A percentile compares a stretch with the other conserved stretches of the same genome.
phyloP scores from a whole-genome alignment of 2,113 vertebrate species.

The Triplophysa tibetana region DNA sequence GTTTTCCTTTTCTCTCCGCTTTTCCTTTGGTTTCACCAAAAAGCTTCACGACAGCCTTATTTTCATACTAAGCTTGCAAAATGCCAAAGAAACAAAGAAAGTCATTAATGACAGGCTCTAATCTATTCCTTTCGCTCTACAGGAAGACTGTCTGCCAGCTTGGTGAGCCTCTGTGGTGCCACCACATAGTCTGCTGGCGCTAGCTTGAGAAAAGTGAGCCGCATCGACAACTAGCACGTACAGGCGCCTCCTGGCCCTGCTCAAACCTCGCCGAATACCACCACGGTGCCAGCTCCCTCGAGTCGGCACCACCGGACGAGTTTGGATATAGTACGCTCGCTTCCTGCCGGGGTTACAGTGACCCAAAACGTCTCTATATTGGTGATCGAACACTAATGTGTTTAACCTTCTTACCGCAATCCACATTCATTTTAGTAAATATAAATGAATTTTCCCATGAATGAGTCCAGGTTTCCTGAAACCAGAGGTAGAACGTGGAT shows the following conservation, averaged over 20 bases:
- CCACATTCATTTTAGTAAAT: constrained; percentile 2
- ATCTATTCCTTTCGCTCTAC: constrained; percentile 69
- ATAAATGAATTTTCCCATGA: not conserved
- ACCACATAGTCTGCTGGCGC: constrained; percentile 56
- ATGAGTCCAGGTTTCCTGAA: not conserved
- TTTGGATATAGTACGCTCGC: not conserved
- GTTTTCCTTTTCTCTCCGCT: constrained; percentile 10
- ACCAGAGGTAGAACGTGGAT: not conserved
- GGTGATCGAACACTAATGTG: not conserved
- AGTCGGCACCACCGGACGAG: constrained; percentile 61
- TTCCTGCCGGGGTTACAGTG: not conserved
- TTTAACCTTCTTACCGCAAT: not conserved
- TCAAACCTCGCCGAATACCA: constrained; percentile 52
- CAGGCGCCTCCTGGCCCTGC: constrained; percentile 41
- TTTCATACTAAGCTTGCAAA: constrained; percentile 56
- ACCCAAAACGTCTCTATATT: constrained; percentile 1
- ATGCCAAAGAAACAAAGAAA: constrained; percentile 54
- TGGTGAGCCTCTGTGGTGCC: constrained; percentile 59
- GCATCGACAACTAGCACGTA: constrained; percentile 54
- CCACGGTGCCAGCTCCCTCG: constrained; percentile 63
- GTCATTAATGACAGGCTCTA: constrained; percentile 70
- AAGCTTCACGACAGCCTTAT: constrained; percentile 51
- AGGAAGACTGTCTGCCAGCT: constrained; percentile 27
- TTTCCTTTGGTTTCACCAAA: constrained; percentile 50
- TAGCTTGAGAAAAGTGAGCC: constrained; percentile 59